Percentiles rank a stretch among this genome's conserved stretches.
These are phyloP conservation scores for Littorina saxatilis DNA, from an alignment of 1,140 invertebrate genomes.

Conservation along the genomic window DNA sequence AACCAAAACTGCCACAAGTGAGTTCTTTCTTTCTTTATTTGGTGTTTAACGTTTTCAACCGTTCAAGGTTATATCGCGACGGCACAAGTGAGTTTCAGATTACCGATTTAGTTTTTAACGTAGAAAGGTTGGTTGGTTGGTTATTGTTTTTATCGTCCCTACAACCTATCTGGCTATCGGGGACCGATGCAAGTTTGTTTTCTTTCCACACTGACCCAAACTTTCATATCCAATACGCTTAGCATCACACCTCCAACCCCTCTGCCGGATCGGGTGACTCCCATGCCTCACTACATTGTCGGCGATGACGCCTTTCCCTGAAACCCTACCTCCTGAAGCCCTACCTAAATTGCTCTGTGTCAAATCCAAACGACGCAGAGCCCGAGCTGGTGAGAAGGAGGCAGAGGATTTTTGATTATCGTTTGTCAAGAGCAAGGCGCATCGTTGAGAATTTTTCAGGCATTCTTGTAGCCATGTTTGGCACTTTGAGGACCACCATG, in stretches of 20 bases:
- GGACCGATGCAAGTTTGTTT: too few species aligned
- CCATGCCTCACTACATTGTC: constrained; percentile 73
- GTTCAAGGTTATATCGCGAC: too few species aligned
- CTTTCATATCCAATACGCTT: not conserved
- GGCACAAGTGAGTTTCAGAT: too few species aligned
- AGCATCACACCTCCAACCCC: not conserved
- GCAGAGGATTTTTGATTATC: not conserved
- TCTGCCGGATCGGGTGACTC: not conserved
- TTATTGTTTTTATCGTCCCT: too few species aligned
- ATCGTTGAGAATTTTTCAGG: constrained; percentile 13
- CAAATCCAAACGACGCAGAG: not conserved
- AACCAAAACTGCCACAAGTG: too few species aligned
- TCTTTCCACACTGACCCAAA: too few species aligned
- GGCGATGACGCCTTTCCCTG: constrained; percentile 51
- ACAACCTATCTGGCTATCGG: too few species aligned
- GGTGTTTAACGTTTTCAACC: too few species aligned
- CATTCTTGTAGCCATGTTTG: constrained; percentile 7
- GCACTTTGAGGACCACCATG: not conserved
- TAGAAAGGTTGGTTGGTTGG: too few species aligned
- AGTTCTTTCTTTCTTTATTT: too few species aligned
- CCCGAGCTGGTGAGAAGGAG: not conserved
- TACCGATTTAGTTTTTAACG: too few species aligned
- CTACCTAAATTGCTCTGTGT: not conserved
- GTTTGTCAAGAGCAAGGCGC: not conserved
- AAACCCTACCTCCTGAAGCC: constrained; percentile 62